A percentile compares a stretch with the other conserved stretches of the same genome.
phyloP scores from a whole-genome alignment of 1,140 invertebrate genomes.

The Pararge aegeria region DNA sequence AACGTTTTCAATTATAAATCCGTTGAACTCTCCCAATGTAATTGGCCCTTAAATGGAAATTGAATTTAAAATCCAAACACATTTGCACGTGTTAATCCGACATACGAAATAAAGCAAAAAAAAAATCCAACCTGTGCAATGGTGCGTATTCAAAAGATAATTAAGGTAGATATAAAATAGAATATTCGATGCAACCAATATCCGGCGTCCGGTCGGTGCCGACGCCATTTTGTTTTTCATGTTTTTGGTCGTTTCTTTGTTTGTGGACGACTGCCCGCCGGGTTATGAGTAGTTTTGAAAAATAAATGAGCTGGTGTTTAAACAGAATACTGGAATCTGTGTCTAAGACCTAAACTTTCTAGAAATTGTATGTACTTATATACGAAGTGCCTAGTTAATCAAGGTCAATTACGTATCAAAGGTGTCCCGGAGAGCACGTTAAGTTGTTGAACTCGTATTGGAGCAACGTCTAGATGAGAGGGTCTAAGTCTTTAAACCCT shows the following conservation, averaged over 20 bases:
- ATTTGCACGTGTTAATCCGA: slow-evolving; percentile 10
- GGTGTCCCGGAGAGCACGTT: too few species aligned
- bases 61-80: slow-evolving; percentile 12
- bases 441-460: too few species aligned
- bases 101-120: slow-evolving; percentile 11
- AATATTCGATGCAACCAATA: slow-evolving; percentile 71
- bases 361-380: too few species aligned
- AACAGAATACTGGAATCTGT: neutral
- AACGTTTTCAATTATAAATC: neutral
- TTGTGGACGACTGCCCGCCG: slow-evolving; percentile 6
- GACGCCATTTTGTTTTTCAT: slow-evolving; percentile 60
- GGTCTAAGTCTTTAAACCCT: too few species aligned
- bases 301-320: neutral
- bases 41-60: slow-evolving; percentile 9
- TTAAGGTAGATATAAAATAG: slow-evolving; percentile 73
- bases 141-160: slow-evolving; percentile 63
- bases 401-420: too few species aligned
- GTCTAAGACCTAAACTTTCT: neutral
- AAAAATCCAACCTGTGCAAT: slow-evolving; percentile 38
- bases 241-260: slow-evolving; percentile 8
- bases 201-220: slow-evolving; percentile 45
- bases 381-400: too few species aligned
- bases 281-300: slow-evolving; percentile 9
- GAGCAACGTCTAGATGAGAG: too few species aligned
- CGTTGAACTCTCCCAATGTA: neutral